phyloP scores from a whole-genome alignment of 1,140 invertebrate genomes.

The Bathynomus jamesi region DNA sequence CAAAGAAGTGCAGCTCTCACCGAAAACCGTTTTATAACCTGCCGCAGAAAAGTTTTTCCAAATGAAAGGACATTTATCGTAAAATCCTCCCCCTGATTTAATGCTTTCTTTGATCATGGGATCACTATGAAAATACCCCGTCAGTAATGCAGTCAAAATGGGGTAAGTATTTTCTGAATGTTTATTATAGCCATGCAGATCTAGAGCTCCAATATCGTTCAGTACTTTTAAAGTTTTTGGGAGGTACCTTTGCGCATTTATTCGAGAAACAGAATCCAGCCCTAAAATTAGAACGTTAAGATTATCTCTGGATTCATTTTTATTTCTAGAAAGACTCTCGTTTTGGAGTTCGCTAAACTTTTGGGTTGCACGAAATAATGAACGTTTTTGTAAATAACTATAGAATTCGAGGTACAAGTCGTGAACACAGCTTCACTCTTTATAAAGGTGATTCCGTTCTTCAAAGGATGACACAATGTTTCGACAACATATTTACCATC shows the following conservation, averaged over 20 bases:
- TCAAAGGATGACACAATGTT: background rate
- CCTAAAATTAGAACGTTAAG: conserved; percentile 47
- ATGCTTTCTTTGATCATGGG: background rate
- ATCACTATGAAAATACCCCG: conserved; percentile 34
- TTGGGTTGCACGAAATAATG: conserved; percentile 8
- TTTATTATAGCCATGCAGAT: conserved; percentile 45
- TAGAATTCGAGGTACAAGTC: background rate
- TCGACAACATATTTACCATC: background rate
- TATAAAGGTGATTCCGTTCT: background rate
- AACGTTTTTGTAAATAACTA: background rate
- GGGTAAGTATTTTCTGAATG: conserved; percentile 47
- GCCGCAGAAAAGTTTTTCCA: conserved; percentile 47
- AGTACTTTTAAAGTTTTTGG: conserved; percentile 47
- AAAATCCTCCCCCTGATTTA: conserved; percentile 29
- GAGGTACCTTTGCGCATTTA: conserved; percentile 53
- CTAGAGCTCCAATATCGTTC: conserved; percentile 41
- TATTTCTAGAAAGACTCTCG: no score
- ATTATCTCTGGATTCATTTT: background rate
- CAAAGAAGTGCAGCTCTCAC: conserved; percentile 47
- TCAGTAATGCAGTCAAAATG: conserved; percentile 44
- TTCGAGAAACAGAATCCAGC: conserved; percentile 52
- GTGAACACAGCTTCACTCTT: background rate
- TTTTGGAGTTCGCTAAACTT: background rate
- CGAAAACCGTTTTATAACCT: conserved; percentile 48
- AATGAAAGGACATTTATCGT: conserved; percentile 46